These are phyloP conservation scores for Acanthurus leucopareius DNA, from an alignment of 2,797 vertebrate genomes.

Conservation along the genomic window DNA sequence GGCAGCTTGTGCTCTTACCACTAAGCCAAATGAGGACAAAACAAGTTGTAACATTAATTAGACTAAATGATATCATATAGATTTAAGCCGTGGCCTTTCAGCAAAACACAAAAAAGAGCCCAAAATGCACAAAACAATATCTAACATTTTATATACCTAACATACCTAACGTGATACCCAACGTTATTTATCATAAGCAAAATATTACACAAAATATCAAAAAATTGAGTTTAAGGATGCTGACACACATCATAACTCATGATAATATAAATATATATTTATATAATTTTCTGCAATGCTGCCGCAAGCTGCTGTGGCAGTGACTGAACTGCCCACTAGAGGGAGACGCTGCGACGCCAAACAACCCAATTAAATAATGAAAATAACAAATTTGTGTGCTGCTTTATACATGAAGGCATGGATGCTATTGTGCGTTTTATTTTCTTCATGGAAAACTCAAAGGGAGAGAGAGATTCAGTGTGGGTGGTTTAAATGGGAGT, in stretches of 20 bases:
- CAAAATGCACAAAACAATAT: no score
- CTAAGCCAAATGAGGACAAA: background rate
- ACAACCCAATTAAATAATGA: background rate
- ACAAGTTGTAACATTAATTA: background rate
- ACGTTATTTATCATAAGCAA: no score
- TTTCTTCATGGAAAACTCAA: background rate
- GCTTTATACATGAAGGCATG: conserved; percentile 5
- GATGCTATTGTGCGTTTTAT: background rate
- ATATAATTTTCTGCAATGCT: background rate
- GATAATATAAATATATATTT: background rate
- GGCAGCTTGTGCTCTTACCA: background rate
- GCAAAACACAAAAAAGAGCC: background rate
- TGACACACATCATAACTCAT: background rate
- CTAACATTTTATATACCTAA: no score
- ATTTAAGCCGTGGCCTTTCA: background rate
- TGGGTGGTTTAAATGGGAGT: background rate
- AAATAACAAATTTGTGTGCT: background rate
- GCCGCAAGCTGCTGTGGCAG: background rate
- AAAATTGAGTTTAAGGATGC: background rate
- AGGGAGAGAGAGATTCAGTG: background rate
- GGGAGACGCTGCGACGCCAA: conserved; percentile 28
- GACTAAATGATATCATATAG: no score
- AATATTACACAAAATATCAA: background rate
- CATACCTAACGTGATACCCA: no score
- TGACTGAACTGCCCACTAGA: conserved; percentile 47